A percentile compares a stretch with the other conserved stretches of the same genome.
These are phyloP conservation scores for Copsychus sechellarum DNA, from an alignment of 2,113 vertebrate genomes.

Conservation along the genomic window DNA sequence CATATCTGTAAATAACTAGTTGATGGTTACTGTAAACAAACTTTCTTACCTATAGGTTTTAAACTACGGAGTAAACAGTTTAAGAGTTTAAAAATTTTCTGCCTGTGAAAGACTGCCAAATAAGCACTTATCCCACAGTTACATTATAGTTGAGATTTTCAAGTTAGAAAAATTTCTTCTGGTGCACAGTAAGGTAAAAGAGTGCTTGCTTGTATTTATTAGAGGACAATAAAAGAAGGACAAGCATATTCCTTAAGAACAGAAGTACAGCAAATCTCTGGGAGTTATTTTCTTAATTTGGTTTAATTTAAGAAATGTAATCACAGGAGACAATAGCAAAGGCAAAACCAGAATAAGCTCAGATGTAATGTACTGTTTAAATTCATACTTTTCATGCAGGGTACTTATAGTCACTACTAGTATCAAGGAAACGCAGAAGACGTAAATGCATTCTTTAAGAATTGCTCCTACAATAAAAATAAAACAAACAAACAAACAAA, in stretches of 20 bases:
- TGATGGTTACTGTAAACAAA: slow-evolving; percentile 25
- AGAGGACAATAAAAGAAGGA: neutral
- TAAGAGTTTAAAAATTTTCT: slow-evolving; percentile 38
- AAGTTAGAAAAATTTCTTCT: neutral
- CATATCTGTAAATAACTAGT: neutral
- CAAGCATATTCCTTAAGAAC: neutral
- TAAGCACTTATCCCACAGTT: neutral
- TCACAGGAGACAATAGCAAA: neutral
- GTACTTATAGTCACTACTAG: neutral
- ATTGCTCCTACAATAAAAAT: neutral
- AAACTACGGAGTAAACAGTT: slow-evolving; percentile 27
- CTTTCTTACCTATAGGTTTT: slow-evolving; percentile 5
- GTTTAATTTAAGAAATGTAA: neutral
- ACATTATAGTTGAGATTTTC: neutral
- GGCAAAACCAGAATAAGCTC: neutral
- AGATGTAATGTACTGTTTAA: neutral
- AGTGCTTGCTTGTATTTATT: neutral
- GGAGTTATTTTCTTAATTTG: neutral
- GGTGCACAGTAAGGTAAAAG: neutral
- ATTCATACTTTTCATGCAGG: neutral
- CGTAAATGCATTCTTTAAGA: neutral
- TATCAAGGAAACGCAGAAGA: slow-evolving; percentile 5
- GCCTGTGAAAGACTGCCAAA: neutral
- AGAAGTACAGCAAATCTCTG: neutral
- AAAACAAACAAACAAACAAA: neutral